These are phyloP conservation scores for Drosophila fulvimacula DNA, from an alignment of 2,888 invertebrate genomes.

Conservation along the genomic window DNA sequence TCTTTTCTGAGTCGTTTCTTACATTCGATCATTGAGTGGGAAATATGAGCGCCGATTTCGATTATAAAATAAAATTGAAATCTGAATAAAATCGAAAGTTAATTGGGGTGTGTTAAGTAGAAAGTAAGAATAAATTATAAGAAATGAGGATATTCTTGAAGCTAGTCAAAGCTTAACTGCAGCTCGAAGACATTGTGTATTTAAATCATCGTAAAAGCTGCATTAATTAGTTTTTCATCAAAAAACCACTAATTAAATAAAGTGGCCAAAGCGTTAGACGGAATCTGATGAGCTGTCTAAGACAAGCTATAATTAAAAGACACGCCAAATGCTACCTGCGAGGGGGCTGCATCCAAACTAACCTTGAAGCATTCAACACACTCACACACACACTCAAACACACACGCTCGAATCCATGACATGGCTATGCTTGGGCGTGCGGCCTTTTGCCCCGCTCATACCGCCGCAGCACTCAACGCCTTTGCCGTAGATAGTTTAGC, in stretches of 20 bases:
- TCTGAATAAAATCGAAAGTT: background rate
- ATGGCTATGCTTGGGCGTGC: constrained; percentile 19
- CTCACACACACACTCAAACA: constrained; percentile 6
- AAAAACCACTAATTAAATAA: constrained; percentile 5
- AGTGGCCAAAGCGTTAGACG: background rate
- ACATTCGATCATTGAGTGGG: too few relatives aligned
- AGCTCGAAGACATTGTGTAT: background rate
- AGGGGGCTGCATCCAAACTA: constrained; percentile 10
- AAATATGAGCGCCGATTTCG: too few relatives aligned
- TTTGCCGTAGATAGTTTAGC: constrained; percentile 48
- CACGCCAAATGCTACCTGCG: background rate
- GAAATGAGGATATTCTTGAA: too few relatives aligned
- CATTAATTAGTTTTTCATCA: constrained; percentile 7
- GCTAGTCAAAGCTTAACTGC: background rate
- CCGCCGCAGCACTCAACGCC: constrained; percentile 31
- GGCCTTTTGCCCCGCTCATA: constrained; percentile 30
- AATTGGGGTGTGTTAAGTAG: background rate
- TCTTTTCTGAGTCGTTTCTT: too few relatives aligned
- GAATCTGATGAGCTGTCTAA: constrained; percentile 27
- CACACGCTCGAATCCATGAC: constrained; percentile 5
- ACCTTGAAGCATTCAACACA: constrained; percentile 56
- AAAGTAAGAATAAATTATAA: background rate
- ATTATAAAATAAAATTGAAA: background rate
- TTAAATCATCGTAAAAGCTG: background rate
- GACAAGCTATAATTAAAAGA: constrained; percentile 17